These are phyloP conservation scores for Heteromormyrus szaboi DNA, from an alignment of 2,797 vertebrate genomes.

Conservation along the genomic window DNA sequence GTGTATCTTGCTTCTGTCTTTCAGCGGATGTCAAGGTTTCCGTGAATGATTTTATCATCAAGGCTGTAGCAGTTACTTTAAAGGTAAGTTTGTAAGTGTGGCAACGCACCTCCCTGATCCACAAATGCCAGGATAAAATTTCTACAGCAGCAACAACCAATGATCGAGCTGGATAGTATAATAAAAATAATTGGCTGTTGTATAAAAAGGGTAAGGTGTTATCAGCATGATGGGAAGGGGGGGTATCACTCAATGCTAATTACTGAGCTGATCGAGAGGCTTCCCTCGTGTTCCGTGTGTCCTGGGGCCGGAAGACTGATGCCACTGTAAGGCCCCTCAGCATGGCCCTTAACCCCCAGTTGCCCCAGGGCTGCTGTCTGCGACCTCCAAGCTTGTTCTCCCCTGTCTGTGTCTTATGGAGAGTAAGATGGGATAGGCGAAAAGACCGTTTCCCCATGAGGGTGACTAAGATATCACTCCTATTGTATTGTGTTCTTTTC, in stretches of 20 bases:
- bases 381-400: background rate
- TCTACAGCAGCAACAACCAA: background rate
- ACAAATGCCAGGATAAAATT: background rate
- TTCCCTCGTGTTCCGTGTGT: background rate
- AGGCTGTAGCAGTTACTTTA: slow-evolving; percentile 83
- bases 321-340: background rate
- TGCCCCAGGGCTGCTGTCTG: background rate
- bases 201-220: background rate
- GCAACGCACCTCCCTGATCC: background rate
- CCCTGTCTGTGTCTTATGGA: background rate
- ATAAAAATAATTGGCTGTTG: background rate
- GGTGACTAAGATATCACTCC: background rate
- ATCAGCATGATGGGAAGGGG: background rate
- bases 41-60: slow-evolving; percentile 95
- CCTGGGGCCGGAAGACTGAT: background rate
- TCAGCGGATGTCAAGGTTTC: slow-evolving; percentile 89
- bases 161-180: background rate
- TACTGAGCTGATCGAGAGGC: background rate
- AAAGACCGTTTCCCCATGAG: background rate
- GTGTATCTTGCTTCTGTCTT: slow-evolving; percentile 35
- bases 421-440: background rate
- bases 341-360: background rate
- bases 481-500: background rate
- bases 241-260: background rate
- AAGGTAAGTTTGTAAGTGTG: slow-evolving; percentile 70